These are phyloP conservation scores for Lucinisca nassula DNA, from an alignment of 2,888 invertebrate species.

Conservation along the genomic window DNA sequence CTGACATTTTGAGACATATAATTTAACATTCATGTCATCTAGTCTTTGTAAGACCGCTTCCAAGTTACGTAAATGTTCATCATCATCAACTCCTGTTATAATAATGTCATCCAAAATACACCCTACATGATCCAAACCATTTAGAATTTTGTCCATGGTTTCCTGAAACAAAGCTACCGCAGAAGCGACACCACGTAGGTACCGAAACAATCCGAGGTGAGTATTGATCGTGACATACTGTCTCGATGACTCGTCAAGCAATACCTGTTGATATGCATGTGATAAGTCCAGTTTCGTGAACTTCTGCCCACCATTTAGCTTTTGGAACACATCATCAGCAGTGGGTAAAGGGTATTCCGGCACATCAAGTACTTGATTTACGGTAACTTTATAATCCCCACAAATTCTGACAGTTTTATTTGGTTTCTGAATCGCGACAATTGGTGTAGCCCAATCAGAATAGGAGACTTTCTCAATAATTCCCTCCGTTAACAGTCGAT, in stretches of 20 bases:
- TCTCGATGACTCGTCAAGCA: neutral
- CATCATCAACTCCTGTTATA: constrained; percentile 22
- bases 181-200: constrained; percentile 16
- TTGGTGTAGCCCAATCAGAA: constrained; percentile 36
- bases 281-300: constrained; percentile 8
- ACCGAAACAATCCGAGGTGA: constrained; percentile 24
- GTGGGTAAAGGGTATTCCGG: constrained; percentile 7
- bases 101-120: constrained; percentile 43
- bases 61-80: constrained; percentile 24
- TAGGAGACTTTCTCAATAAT: constrained; percentile 23
- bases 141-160: constrained; percentile 34
- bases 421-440: constrained; percentile 1
- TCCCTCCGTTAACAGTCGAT: constrained; percentile 16
- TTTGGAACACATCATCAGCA: neutral
- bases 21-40: constrained; percentile 22
- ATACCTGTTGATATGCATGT: constrained; percentile 14
- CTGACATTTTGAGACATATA: constrained; percentile 26
- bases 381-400: constrained; percentile 60
- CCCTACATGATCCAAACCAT: constrained; percentile 21
- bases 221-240: neutral
- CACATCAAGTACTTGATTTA: constrained; percentile 32
- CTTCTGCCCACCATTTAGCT: constrained; percentile 6
- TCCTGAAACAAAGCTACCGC: constrained; percentile 26
- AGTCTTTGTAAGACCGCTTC: constrained; percentile 17
- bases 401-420: constrained; percentile 37